Base-by-base conservation (phyloP, 2,113 vertebrate genomes). In the Gymnobelideus leadbeateri region DNA sequence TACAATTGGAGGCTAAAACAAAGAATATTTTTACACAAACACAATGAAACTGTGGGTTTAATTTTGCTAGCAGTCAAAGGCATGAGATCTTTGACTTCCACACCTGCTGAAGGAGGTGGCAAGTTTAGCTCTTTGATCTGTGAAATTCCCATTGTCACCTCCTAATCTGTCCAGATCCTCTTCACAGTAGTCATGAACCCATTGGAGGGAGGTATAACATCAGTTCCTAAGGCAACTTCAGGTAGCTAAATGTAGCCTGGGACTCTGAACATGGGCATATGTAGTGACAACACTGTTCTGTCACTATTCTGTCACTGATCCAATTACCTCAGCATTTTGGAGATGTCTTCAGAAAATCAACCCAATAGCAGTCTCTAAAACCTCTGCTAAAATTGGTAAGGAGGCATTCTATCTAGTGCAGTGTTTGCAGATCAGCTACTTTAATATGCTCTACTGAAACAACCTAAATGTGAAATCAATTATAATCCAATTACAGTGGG, bases 21-120 rank as follows among this genome's bases (percentile, higher is more conserved):
- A 7, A 68, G 12, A 43, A 50, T 25, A 95, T 95, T 89, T 91
- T 90, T 51, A n/a, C 2, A 94, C n/a, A 93, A 92, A 91, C 50
- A 68, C 4, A 92, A 26, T 61, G 10, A 12, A 93, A 6, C 16
- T 92, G 90, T 6, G 8, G 0, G 51, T 77, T 89, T 61, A 28
- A 47, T 96, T 92, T 93, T 43, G 57, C 28, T 53, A n/a, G 21
- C 4, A 94, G 21, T 16, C 77, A 92, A 94, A 43, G 23, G 68
- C 11, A 92, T 4, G n/a, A 23, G 68, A 91, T 31, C 89, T 94
- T 46, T 5, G 37, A 93, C 93, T 95, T 92, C 6, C 25, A 51
- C 37, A 90, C 0, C 23, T 90, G 61, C 8, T 84, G 28, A 57
- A 77, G 4, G 2, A 89, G 91, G 91, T 95, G 84, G 28, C 94